Conservation (phyloP, 2,888 invertebrate species). For the Drosophila anomelani region DNA sequence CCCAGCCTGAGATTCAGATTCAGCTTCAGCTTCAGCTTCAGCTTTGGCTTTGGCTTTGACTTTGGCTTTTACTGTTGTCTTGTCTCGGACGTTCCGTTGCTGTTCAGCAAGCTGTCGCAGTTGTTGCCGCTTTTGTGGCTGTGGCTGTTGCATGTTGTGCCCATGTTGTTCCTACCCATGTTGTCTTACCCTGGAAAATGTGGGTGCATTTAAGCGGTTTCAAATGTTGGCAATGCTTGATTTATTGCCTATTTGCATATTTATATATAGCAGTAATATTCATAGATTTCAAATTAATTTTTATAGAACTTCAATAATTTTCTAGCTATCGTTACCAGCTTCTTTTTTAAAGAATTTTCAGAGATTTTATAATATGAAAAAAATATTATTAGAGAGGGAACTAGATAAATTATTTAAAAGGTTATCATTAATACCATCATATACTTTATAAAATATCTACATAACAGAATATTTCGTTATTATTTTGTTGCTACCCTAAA, state of each 20-base stretch:
- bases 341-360: too few species aligned
- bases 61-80: slow-evolving; percentile 77
- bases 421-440: too few species aligned
- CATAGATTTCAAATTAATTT: not conserved
- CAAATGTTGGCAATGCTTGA: not conserved
- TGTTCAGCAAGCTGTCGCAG: slow-evolving; percentile 63
- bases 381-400: too few species aligned
- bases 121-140: slow-evolving; percentile 30
- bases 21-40: slow-evolving; percentile 12
- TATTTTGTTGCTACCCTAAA: too few species aligned
- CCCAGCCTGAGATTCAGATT: slow-evolving; percentile 71
- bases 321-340: too few species aligned
- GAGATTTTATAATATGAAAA: too few species aligned
- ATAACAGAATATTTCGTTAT: too few species aligned
- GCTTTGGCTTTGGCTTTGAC: slow-evolving; percentile 32
- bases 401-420: too few species aligned
- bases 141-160: slow-evolving; percentile 20
- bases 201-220: slow-evolving; percentile 4
- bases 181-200: slow-evolving; percentile 14
- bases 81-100: slow-evolving; percentile 61
- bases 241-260: not conserved
- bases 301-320: too few species aligned
- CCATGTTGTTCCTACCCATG: slow-evolving; percentile 29
- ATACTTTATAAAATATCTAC: too few species aligned
- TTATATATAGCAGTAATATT: not conserved